phyloP scores from a whole-genome alignment of 2,113 vertebrate genomes.

The Chlorodrepanis virens region DNA sequence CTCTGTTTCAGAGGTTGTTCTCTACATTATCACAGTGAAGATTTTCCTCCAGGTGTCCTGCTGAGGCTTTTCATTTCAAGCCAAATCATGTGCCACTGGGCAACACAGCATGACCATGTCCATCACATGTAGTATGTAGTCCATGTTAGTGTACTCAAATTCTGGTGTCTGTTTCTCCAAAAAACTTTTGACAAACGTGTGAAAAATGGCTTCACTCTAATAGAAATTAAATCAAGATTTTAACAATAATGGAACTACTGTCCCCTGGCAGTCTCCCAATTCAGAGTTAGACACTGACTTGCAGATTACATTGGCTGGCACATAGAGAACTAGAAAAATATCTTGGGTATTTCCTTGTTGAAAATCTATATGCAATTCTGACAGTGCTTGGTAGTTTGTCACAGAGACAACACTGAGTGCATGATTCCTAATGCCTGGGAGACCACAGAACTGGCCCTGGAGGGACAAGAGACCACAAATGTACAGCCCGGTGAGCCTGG shows the following conservation, averaged over 20 bases:
- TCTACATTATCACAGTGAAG: neutral
- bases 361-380: neutral
- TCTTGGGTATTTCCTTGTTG: neutral
- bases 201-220: neutral
- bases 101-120: neutral
- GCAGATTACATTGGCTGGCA: neutral
- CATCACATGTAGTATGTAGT: neutral
- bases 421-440: neutral
- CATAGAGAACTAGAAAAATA: neutral
- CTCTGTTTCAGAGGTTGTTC: neutral
- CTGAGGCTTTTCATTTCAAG: neutral
- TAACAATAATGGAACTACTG: neutral
- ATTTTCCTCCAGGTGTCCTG: neutral
- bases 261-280: neutral
- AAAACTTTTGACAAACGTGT: neutral
- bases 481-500: neutral
- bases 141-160: neutral
- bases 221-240: neutral
- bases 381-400: neutral
- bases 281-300: neutral
- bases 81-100: neutral
- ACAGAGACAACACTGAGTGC: neutral
- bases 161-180: neutral
- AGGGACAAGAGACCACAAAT: neutral
- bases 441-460: neutral